A percentile compares a stretch with the other conserved stretches of the same genome.
Conservation (phyloP, 2,888 invertebrate genomes). For the Dorcus hopei region DNA sequence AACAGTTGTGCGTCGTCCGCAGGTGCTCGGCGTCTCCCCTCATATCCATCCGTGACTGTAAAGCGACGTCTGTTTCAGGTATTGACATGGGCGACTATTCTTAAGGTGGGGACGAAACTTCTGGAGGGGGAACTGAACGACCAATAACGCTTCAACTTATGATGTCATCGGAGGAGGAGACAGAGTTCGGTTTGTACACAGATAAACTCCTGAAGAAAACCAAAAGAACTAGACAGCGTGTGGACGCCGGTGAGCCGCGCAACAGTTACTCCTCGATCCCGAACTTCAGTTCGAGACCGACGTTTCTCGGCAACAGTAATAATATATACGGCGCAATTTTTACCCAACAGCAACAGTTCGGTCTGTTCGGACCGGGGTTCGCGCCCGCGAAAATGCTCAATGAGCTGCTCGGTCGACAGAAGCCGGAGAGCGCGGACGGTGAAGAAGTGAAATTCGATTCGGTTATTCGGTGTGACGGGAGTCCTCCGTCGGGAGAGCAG, state of each 20-base stretch:
- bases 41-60: neutral
- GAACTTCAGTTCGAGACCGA: conserved; percentile 73
- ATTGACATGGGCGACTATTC: conserved; percentile 53
- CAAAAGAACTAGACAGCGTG: conserved; percentile 92
- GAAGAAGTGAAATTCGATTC: conserved; percentile 49
- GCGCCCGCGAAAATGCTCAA: conserved; percentile 89
- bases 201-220: conserved; percentile 89
- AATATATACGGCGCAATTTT: conserved; percentile 82
- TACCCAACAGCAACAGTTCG: conserved; percentile 75
- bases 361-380: conserved; percentile 81
- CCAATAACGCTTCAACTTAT: conserved; percentile 85
- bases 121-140: conserved; percentile 64
- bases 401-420: conserved; percentile 79
- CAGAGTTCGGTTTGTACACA: conserved; percentile 90
- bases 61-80: conserved; percentile 23
- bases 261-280: conserved; percentile 85
- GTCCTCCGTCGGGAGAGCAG: conserved; percentile 55
- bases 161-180: conserved; percentile 97
- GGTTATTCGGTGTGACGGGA: conserved; percentile 55
- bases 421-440: conserved; percentile 49
- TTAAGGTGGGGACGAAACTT: conserved; percentile 56
- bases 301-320: conserved; percentile 72
- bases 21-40: conserved; percentile 26
- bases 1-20: conserved; percentile 34
- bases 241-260: conserved; percentile 93